Evolutionary conservation across 2,888 invertebrate species (phyloP).

Genomic region (Acanthoscelides obtectus): DNA sequence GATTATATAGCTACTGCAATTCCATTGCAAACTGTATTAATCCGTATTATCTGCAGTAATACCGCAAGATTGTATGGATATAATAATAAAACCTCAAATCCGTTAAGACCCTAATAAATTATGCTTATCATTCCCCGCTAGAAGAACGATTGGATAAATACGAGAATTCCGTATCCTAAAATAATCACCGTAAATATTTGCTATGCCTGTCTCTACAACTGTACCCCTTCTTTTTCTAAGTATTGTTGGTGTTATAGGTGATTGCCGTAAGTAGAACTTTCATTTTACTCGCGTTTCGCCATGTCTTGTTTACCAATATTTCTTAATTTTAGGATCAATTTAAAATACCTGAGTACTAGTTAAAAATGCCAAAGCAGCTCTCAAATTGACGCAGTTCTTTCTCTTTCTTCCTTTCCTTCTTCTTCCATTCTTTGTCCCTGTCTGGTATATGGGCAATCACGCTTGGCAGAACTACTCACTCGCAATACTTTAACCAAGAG

Average conservation of each 20-base stretch:
- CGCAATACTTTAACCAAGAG: too few species aligned
- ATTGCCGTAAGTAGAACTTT: background rate
- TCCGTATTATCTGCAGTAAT: background rate
- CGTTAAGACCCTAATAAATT: background rate
- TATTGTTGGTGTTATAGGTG: background rate
- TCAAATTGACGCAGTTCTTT: too few species aligned
- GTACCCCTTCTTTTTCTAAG: background rate
- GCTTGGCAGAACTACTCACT: too few species aligned
- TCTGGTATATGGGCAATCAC: too few species aligned
- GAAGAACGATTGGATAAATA: background rate
- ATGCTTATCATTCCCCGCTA: background rate
- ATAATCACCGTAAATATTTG: background rate
- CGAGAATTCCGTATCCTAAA: background rate
- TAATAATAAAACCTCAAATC: background rate
- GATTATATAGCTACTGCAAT: background rate
- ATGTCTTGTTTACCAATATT: too few species aligned
- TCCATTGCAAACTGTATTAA: background rate
- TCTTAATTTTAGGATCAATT: too few species aligned
- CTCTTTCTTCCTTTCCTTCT: too few species aligned
- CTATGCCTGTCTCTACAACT: background rate
- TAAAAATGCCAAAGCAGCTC: too few species aligned
- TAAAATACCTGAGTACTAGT: too few species aligned
- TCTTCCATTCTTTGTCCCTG: too few species aligned
- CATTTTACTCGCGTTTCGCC: too few species aligned
- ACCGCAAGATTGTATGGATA: background rate